Conservation (phyloP, 2,888 invertebrate genomes). For the Leptinotarsa juncta region DNA sequence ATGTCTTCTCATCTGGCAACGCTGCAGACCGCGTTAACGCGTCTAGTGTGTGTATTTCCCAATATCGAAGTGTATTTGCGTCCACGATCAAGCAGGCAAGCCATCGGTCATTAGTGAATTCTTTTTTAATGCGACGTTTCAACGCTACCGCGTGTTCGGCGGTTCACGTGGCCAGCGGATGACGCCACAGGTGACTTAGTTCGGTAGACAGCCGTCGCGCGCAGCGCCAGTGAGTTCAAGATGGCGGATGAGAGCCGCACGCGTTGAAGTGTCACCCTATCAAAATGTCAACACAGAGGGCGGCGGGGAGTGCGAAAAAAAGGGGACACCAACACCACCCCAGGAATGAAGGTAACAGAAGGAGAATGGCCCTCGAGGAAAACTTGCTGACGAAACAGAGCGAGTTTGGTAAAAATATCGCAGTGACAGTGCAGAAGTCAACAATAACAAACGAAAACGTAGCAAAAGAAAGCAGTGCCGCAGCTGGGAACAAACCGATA, state of each 20-base stretch:
- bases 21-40: too few relatives aligned
- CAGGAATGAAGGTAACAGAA: constrained; percentile 68
- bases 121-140: not conserved
- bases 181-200: constrained; percentile 34
- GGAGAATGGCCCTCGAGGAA: constrained; percentile 69
- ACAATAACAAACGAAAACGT: constrained; percentile 49
- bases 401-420: constrained; percentile 53
- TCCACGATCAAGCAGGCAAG: not conserved
- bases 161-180: constrained; percentile 14
- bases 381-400: constrained; percentile 52
- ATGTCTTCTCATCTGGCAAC: too few relatives aligned
- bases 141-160: not conserved
- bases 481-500: constrained; percentile 39
- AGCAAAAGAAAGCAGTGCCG: constrained; percentile 51
- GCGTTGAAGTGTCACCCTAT: constrained; percentile 48
- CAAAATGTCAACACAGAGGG: constrained; percentile 73
- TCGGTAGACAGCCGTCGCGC: constrained; percentile 31
- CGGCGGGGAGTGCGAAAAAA: constrained; percentile 73
- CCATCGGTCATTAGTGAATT: constrained; percentile 1
- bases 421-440: constrained; percentile 49
- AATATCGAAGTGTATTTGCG: not conserved
- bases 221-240: constrained; percentile 67
- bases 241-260: constrained; percentile 72
- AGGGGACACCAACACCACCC: constrained; percentile 83
- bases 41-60: too few relatives aligned